Base-by-base conservation (phyloP, 92 coral and sea anemone species). In the Zoanthus sociatus region DNA sequence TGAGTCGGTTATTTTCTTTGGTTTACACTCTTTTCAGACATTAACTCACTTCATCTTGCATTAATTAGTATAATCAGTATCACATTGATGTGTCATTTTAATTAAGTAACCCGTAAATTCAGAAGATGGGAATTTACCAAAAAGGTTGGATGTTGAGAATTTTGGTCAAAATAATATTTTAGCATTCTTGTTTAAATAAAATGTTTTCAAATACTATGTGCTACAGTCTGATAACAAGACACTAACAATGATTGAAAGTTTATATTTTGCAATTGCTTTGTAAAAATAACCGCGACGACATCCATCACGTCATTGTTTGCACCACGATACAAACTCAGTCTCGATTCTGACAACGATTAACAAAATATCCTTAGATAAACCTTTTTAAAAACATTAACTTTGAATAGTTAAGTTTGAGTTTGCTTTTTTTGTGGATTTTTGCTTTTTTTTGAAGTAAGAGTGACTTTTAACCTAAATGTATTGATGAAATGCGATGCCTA, bases 11-110 rank as follows among this genome's bases (percentile, higher is more conserved):
- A 9, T 1, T 16, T 81, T 81, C 66, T 81, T 81, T 81, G 63
- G 73, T 79, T 67, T 81, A 81, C 74, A 66, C 75, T 66, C 42
- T 37, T 71, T 46, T 81, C 17, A 66, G 71, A 66, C 85, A 81
- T 81, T 42, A 64, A 81, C 45, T 73, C 75, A 81, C 73, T 13
- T 12, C 12, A 46, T 81, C 75, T 81, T 81, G 46, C 67, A 81
- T 64, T 70, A 54, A 66, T 47, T 64, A 45, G 31, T 69, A 45
- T 66, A 81, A 81, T 70, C 30, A 66, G 45, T 81, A 81, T 45
- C 58, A 66, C 73, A 21, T 56, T 33, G n/a, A 74, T 17, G 73
- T 79, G 73, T 64, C 63, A 30, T 81, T 74, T 14, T 67, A 68
- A 69, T 69, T 77, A 77, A 77, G 4, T 66, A 26, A 68, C 45